These are phyloP conservation scores for Ceratina calcarata DNA, from an alignment of 1,140 invertebrate species.

Conservation along the genomic window DNA sequence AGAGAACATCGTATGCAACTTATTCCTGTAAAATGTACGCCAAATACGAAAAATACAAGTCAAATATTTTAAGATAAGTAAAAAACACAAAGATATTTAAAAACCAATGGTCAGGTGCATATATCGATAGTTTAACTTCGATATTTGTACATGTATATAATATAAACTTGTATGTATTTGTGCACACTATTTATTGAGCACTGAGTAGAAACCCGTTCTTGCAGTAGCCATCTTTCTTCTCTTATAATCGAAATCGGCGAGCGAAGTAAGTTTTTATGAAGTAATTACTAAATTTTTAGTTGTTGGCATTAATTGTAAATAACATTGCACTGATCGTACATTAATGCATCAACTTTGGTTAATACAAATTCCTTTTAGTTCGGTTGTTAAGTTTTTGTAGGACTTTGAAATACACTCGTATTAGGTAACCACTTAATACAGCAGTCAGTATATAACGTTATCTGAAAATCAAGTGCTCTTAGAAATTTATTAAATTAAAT, in stretches of 20 bases:
- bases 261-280: constrained; percentile 15
- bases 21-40: not conserved
- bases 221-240: constrained; percentile 37
- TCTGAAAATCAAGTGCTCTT: not conserved
- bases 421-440: constrained; percentile 47
- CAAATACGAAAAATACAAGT: not conserved
- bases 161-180: not conserved
- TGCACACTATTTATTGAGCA: not conserved
- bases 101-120: not conserved
- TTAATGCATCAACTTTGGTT: not conserved
- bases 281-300: not conserved
- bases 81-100: not conserved
- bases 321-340: not conserved
- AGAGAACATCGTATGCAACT: not conserved
- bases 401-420: not conserved
- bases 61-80: no score
- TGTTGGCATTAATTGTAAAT: not conserved
- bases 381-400: not conserved
- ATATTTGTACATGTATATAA: not conserved
- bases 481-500: not conserved
- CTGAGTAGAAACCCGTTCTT: no score
- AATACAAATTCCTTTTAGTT: not conserved
- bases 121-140: constrained; percentile 20
- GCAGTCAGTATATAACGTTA: constrained; percentile 9
- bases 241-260: not conserved